Percentiles rank a stretch among this genome's conserved stretches.
phyloP scores from a whole-genome alignment of 2,797 vertebrate genomes.

The Hemitrygon akajei region DNA sequence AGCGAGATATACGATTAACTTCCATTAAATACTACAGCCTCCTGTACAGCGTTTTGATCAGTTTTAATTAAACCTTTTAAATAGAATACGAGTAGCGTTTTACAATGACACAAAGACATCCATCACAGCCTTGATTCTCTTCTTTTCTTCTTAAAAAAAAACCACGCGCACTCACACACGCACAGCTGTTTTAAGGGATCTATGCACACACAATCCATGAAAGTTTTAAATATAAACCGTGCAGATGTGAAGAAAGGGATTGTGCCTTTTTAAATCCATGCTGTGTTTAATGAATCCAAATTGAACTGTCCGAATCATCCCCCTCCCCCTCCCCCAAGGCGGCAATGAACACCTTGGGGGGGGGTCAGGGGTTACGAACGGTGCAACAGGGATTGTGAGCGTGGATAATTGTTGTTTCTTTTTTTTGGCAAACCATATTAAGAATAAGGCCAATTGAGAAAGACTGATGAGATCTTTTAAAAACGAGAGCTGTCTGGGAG shows the following conservation, averaged over 20 bases:
- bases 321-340: conserved; percentile 34
- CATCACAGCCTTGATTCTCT: conserved; percentile 19
- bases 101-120: conserved; percentile 26
- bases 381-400: background rate
- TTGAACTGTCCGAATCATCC: conserved; percentile 42
- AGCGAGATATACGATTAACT: conserved; percentile 26
- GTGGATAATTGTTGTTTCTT: background rate
- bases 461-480: conserved; percentile 49
- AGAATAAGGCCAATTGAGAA: conserved; percentile 49
- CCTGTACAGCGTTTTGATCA: conserved; percentile 37
- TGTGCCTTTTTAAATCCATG: conserved; percentile 39
- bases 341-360: conserved; percentile 43
- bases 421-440: conserved; percentile 43
- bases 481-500: conserved; percentile 30
- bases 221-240: conserved; percentile 34
- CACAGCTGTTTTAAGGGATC: conserved; percentile 10
- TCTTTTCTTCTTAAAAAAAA: conserved; percentile 19
- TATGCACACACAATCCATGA: conserved; percentile 20
- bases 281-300: conserved; percentile 43
- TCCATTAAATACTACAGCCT: conserved; percentile 37
- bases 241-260: conserved; percentile 40
- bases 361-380: background rate
- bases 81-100: conserved; percentile 36
- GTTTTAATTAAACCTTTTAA: conserved; percentile 38
- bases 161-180: background rate